Evolutionary conservation across 2,888 invertebrate genomes (phyloP).

Genomic region (Gordius sp.): DNA sequence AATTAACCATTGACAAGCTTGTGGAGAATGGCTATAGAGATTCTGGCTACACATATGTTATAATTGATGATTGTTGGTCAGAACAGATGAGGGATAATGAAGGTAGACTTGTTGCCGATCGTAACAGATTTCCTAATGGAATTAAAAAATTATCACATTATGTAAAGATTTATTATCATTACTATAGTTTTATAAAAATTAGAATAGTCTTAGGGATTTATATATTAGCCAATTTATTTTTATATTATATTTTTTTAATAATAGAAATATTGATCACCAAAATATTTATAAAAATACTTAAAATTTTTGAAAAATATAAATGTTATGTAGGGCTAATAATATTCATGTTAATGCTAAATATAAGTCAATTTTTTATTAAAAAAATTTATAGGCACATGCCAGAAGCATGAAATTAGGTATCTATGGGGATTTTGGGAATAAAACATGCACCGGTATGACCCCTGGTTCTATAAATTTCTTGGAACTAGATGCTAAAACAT

Average conservation of each 20-base stretch:
- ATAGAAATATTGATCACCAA: too few species aligned
- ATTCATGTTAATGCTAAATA: too few species aligned
- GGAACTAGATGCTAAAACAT: slow-evolving; percentile 59
- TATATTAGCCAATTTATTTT: too few species aligned
- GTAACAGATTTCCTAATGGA: slow-evolving; percentile 24
- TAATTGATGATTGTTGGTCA: slow-evolving; percentile 29
- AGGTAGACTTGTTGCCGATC: slow-evolving; percentile 23
- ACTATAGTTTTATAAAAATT: too few species aligned
- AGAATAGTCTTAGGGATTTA: too few species aligned
- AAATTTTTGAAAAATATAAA: too few species aligned
- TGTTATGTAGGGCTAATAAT: too few species aligned
- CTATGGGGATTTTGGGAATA: slow-evolving; percentile 84
- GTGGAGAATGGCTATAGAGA: slow-evolving; percentile 21
- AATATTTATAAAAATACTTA: too few species aligned
- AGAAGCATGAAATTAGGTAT: slow-evolving; percentile 82
- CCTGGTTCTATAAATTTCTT: slow-evolving; percentile 67
- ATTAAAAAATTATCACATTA: slow-evolving; percentile 19
- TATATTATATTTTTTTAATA: too few species aligned
- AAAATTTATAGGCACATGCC: slow-evolving; percentile 64
- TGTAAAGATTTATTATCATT: slow-evolving; percentile 19
- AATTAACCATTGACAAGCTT: background rate
- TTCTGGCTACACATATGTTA: slow-evolving; percentile 24
- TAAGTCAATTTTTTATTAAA: too few species aligned
- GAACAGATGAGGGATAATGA: slow-evolving; percentile 22
- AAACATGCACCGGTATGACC: slow-evolving; percentile 70